These are phyloP conservation scores for Xylocopa sonorina DNA, from an alignment of 1,140 invertebrate species.

Conservation along the genomic window DNA sequence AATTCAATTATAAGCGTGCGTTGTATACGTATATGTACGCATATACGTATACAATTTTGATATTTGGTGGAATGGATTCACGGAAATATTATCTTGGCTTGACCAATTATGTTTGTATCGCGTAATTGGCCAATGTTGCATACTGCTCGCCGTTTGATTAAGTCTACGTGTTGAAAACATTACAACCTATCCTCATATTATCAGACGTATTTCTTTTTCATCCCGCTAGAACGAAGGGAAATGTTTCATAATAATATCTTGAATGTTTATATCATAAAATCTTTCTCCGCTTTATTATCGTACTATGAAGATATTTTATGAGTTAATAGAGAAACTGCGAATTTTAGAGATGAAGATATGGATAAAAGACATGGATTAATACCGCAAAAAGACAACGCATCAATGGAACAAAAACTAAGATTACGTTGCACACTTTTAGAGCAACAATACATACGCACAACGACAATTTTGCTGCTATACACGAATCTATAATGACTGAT, in stretches of 20 bases:
- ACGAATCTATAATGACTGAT: not conserved
- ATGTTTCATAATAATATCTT: no score
- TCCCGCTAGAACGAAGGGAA: not conserved
- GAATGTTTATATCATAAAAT: no score
- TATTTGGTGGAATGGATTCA: slow-evolving; percentile 3
- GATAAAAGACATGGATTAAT: no score
- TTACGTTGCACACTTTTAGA: not conserved
- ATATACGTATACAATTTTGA: not conserved
- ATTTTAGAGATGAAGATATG: no score
- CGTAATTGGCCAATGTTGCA: slow-evolving; percentile 11
- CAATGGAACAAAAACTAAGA: no score
- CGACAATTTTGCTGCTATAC: not conserved
- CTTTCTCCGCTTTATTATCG: not conserved
- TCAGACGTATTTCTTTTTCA: not conserved
- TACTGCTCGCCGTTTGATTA: not conserved
- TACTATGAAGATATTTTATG: no score
- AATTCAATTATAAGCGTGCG: not conserved
- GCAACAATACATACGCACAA: not conserved
- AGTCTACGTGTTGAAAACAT: not conserved
- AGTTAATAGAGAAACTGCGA: not conserved
- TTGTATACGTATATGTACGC: no score
- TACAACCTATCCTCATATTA: not conserved
- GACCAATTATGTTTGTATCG: not conserved
- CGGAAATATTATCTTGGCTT: not conserved
- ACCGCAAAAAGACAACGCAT: no score